Evolutionary conservation across 2,113 vertebrate genomes (phyloP).

Genomic region (Mirounga angustirostris): DNA sequence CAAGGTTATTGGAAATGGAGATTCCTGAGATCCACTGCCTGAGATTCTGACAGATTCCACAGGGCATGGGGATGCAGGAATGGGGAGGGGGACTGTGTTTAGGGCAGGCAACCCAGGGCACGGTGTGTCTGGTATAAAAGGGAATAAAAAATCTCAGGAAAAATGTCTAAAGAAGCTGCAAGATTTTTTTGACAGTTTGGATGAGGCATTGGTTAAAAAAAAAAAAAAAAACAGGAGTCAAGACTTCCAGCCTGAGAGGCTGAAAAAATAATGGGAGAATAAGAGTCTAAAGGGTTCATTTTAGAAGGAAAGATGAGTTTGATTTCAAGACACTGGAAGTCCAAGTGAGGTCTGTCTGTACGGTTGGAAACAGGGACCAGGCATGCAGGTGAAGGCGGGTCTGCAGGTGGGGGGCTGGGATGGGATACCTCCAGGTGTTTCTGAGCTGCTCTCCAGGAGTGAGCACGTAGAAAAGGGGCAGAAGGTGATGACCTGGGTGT

Average conservation of each 20-base stretch:
- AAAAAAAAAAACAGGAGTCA: not conserved
- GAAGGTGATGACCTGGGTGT: not conserved
- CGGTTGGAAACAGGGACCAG: not conserved
- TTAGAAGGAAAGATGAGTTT: not conserved
- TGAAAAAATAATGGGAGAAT: not conserved
- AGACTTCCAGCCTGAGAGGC: not conserved
- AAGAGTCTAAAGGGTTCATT: not conserved
- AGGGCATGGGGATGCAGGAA: not conserved
- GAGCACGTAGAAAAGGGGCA: not conserved
- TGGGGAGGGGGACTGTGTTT: not conserved
- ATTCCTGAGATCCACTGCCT: not conserved
- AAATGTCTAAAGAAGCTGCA: not conserved
- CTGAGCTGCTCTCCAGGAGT: not conserved
- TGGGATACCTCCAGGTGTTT: not conserved
- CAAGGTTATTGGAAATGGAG: not conserved
- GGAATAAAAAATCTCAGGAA: not conserved
- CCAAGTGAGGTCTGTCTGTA: not conserved
- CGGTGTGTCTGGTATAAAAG: not conserved
- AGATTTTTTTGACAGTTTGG: not conserved
- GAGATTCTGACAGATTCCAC: not conserved
- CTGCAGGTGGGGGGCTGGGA: not conserved
- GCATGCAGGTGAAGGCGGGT: accelerated
- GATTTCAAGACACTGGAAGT: no score
- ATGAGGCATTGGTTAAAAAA: not conserved
- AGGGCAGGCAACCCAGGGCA: not conserved